These are phyloP conservation scores for Solenopsis fugax DNA, from an alignment of 1,140 invertebrate genomes.

Conservation along the genomic window DNA sequence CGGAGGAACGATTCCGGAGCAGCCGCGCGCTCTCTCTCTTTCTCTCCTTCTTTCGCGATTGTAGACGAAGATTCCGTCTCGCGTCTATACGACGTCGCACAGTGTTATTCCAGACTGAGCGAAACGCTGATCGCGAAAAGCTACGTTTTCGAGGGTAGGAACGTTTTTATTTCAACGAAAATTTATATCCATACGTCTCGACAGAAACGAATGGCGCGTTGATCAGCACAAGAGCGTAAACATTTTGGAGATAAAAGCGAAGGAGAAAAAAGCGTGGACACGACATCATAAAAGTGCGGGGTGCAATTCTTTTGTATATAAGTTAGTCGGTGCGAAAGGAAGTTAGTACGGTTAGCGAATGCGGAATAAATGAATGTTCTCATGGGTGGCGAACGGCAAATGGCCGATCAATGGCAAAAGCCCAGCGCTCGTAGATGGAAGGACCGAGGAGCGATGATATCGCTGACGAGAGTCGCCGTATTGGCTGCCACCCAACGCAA, in stretches of 20 bases:
- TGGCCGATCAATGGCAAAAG: conserved; percentile 20
- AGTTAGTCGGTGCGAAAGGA: background rate
- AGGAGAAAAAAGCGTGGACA: background rate
- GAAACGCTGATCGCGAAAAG: conserved; percentile 28
- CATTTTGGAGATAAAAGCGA: background rate
- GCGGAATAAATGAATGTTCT: conserved; percentile 10
- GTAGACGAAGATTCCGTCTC: conserved; percentile 26
- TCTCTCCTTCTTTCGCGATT: background rate
- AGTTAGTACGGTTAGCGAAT: background rate
- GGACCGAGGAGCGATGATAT: conserved; percentile 81
- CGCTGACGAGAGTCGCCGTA: conserved; percentile 84
- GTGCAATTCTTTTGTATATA: background rate
- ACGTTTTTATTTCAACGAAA: background rate
- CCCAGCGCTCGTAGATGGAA: conserved; percentile 43
- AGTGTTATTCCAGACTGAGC: conserved; percentile 12
- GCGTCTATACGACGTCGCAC: background rate
- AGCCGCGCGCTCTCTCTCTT: background rate
- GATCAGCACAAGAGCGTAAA: background rate
- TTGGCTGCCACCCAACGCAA: conserved; percentile 83
- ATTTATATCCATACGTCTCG: background rate
- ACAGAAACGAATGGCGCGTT: background rate
- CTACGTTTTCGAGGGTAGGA: background rate
- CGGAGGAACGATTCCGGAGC: conserved; percentile 9
- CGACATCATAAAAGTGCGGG: background rate
- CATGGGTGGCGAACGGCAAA: conserved; percentile 12